A percentile compares a stretch with the other conserved stretches of the same genome.
These are phyloP conservation scores for Campopleginae sp. DNA, from an alignment of 2,888 invertebrate species.

Conservation along the genomic window DNA sequence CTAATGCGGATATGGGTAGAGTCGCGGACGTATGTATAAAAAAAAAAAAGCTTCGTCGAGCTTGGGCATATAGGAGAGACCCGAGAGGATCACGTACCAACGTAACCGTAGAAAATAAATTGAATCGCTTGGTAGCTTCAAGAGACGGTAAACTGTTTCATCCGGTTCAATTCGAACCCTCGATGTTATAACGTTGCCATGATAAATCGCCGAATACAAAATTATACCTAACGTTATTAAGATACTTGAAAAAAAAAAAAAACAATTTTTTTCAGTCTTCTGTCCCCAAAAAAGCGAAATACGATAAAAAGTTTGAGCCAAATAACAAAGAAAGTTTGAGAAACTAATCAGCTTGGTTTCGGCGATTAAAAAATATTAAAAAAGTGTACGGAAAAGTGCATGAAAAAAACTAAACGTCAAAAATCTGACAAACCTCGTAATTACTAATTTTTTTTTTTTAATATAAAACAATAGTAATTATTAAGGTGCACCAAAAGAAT, in stretches of 20 bases:
- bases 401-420: not conserved
- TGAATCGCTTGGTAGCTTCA: slow-evolving; percentile 81
- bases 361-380: not conserved
- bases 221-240: slow-evolving; percentile 32
- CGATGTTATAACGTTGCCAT: slow-evolving; percentile 67
- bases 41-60: slow-evolving; percentile 61
- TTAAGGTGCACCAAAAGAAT: not conserved
- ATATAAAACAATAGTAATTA: not conserved
- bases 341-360: not conserved
- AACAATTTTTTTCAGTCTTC: not conserved
- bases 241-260: not conserved
- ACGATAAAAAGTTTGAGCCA: not conserved
- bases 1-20: slow-evolving; percentile 63
- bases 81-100: slow-evolving; percentile 58
- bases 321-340: not conserved
- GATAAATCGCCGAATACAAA: slow-evolving; percentile 74
- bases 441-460: not conserved
- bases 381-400: not conserved
- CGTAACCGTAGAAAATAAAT: slow-evolving; percentile 78
- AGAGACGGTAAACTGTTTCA: slow-evolving; percentile 81
- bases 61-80: slow-evolving; percentile 43
- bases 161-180: slow-evolving; percentile 82
- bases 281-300: not conserved
- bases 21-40: slow-evolving; percentile 36
- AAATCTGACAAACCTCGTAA: not conserved